Evolutionary conservation across 2,113 vertebrate species (phyloP).

Genomic region (Prunella himalayana): DNA sequence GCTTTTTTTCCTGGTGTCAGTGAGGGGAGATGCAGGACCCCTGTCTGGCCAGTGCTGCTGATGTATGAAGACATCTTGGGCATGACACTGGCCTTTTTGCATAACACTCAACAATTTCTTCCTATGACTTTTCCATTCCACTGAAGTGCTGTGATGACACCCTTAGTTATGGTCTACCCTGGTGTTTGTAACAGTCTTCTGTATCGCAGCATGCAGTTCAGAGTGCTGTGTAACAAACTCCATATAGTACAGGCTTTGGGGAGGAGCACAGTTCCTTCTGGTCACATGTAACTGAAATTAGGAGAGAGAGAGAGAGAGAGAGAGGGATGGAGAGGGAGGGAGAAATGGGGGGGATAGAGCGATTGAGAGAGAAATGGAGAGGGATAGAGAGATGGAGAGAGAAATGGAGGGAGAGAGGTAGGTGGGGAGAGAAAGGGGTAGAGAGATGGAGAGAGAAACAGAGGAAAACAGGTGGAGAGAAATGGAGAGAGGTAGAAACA

Average conservation of each 20-base stretch:
- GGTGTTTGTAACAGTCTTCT: not conserved
- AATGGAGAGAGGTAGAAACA: not conserved
- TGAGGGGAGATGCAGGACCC: not conserved
- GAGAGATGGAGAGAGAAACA: no score
- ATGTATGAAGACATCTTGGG: accelerated
- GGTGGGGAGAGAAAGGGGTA: no score
- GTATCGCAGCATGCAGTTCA: not conserved
- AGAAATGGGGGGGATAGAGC: no score
- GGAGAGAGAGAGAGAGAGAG: not conserved
- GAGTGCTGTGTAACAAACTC: not conserved
- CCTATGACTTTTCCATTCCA: not conserved
- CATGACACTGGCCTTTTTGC: not conserved
- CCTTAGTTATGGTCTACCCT: not conserved
- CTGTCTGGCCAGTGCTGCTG: not conserved
- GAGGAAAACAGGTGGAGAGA: not conserved
- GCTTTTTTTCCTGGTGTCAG: not conserved
- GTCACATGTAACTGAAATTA: accelerated
- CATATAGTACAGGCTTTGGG: not conserved
- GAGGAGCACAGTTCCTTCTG: not conserved
- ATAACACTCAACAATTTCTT: not conserved
- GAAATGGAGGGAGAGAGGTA: no score
- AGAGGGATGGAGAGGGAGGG: no score
- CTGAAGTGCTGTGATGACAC: accelerated
- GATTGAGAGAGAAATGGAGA: not conserved
- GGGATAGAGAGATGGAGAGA: no score